A percentile compares a stretch with the other conserved stretches of the same genome.
Conservation (phyloP, 92 coral and sea anemone genomes). For the Epizoanthus rinbou region DNA sequence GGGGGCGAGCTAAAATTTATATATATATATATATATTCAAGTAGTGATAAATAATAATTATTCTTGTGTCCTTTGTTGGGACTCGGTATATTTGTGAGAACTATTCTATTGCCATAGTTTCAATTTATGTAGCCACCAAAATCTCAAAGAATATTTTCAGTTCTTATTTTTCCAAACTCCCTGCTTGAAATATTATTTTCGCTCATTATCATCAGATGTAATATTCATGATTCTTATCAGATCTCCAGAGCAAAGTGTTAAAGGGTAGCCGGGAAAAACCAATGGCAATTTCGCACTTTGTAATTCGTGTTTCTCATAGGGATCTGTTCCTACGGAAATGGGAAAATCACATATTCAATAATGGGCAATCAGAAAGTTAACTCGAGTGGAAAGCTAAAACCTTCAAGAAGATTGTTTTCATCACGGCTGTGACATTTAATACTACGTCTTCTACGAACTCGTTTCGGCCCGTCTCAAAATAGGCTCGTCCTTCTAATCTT, state of each 20-base stretch:
- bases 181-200: conserved; percentile 36
- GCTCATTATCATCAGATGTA: conserved; percentile 44
- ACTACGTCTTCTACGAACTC: conserved; percentile 24
- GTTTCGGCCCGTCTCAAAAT: conserved; percentile 29
- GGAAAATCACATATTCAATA: conserved; percentile 32
- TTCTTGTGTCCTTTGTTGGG: conserved; percentile 26
- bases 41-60: conserved; percentile 19
- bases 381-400: conserved; percentile 11
- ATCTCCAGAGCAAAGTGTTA: conserved; percentile 29
- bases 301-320: conserved; percentile 30
- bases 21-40: conserved; percentile 26
- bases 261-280: conserved; percentile 28
- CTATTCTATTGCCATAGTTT: conserved; percentile 39
- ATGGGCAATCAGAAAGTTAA: conserved; percentile 33
- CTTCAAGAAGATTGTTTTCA: conserved; percentile 15
- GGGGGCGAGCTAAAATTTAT: conserved; percentile 31
- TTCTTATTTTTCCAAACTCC: conserved; percentile 6
- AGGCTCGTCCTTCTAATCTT: conserved; percentile 6
- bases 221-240: conserved; percentile 44
- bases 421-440: conserved; percentile 31
- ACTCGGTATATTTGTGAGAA: conserved; percentile 36
- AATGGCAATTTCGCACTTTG: conserved; percentile 29
- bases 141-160: conserved; percentile 21
- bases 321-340: conserved; percentile 45
- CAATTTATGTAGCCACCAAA: conserved; percentile 22